Percentiles rank a stretch among this genome's conserved stretches.
These are phyloP conservation scores for Magallana ariakensis DNA, from an alignment of 1,140 invertebrate species.

Conservation along the genomic window DNA sequence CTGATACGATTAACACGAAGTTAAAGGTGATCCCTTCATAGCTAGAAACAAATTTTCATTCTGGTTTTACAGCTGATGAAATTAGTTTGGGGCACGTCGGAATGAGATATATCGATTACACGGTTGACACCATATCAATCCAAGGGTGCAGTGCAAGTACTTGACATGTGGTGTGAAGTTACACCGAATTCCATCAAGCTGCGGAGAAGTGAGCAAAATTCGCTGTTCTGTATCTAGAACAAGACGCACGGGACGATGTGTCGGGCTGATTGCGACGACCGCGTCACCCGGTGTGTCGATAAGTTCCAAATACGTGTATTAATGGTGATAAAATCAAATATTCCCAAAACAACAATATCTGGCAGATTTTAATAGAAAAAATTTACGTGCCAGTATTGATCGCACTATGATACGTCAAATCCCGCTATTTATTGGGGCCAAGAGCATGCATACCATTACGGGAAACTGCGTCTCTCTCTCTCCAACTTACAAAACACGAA, in stretches of 20 bases:
- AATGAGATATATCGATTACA: neutral
- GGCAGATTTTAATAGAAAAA: constrained; percentile 22
- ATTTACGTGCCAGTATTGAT: constrained; percentile 19
- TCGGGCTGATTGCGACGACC: neutral
- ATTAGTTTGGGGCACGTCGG: neutral
- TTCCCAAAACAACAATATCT: constrained; percentile 26
- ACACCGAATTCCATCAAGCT: neutral
- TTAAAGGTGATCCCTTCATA: neutral
- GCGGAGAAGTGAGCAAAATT: no score
- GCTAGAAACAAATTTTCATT: neutral
- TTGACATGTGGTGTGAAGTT: neutral
- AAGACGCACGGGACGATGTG: neutral
- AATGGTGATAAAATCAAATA: neutral
- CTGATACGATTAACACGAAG: no score
- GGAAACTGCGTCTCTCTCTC: neutral
- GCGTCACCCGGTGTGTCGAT: neutral
- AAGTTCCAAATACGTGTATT: constrained; percentile 1
- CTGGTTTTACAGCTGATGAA: neutral
- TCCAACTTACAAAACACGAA: no score
- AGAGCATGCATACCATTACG: constrained; percentile 1
- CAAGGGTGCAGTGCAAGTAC: neutral
- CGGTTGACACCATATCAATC: neutral
- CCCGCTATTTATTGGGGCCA: neutral
- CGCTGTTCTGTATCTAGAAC: no score
- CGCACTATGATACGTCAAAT: neutral